These are phyloP conservation scores for Apogon hyalosoma DNA, from an alignment of 2,797 vertebrate species.

Conservation along the genomic window DNA sequence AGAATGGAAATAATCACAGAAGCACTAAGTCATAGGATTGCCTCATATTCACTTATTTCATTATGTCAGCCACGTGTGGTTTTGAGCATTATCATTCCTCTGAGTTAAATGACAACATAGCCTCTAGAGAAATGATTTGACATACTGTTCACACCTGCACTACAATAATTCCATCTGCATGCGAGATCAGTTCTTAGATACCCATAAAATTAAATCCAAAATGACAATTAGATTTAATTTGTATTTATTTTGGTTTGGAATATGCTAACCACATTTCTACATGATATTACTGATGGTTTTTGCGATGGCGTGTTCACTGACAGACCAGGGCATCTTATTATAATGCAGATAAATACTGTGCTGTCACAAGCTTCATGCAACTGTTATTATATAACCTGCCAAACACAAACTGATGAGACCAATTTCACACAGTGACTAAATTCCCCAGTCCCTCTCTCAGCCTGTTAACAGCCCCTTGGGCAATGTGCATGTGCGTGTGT, in stretches of 20 bases:
- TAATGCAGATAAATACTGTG: conserved; percentile 18
- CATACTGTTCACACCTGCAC: too few species aligned
- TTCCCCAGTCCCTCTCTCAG: conserved; percentile 55
- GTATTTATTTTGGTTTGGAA: not conserved
- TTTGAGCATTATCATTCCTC: too few species aligned
- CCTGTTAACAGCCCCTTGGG: conserved; percentile 70
- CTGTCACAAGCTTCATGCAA: conserved; percentile 47
- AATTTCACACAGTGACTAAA: conserved; percentile 67
- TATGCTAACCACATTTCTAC: not conserved
- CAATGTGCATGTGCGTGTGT: conserved; percentile 38
- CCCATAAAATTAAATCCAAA: not conserved
- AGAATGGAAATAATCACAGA: too few species aligned
- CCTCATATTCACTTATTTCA: too few species aligned
- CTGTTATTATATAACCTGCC: conserved; percentile 68
- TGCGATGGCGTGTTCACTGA: conserved; percentile 13
- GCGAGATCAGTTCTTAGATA: not conserved
- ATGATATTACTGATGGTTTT: conserved; percentile 10
- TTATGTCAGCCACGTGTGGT: too few species aligned
- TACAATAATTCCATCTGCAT: too few species aligned
- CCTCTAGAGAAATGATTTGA: too few species aligned
- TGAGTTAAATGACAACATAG: too few species aligned
- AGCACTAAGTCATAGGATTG: too few species aligned
- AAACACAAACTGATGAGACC: conserved; percentile 63
- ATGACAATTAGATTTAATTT: not conserved
- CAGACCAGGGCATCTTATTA: not conserved